Evolutionary conservation across 2,888 invertebrate genomes (phyloP), one percentile per base, ranked within the genome.

Genomic region (Thecocarcelia acutangulata): DNA sequence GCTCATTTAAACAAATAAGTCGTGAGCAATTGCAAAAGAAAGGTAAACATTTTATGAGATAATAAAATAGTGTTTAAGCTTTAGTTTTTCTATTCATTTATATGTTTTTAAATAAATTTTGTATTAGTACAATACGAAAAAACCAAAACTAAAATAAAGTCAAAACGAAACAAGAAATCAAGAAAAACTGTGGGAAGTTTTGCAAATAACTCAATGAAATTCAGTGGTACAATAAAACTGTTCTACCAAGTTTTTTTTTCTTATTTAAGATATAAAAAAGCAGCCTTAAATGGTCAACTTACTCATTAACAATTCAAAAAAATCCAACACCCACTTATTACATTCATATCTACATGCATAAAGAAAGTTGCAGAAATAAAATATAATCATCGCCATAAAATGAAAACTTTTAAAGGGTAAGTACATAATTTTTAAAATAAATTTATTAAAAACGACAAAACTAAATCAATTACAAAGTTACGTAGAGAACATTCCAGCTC

Each of bases 31-130:
- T 89, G 73, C 59, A 78, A 75, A 87, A 86, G 50, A 87, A 87
- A 75, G 84, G 85, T 75, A 88, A 87, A 84, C 87, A 88, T 76
- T 90, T 89, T 84, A 90, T 85, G 87, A 89, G 90, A 86, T 90
- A 87, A 87, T 85, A 9, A 56, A 75, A 56, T 46, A 48, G 48
- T 66, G 37, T 75, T 50, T 81, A 61, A 50, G 61, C n/a, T 58
- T 11, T 46, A 58, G 58, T 66, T 44, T 63, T 56, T 74, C 46
- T 63, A 61, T 69, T 15, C n/a, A 66, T 50, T 44, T 72, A 50
- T 21, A n/a, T 70, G 46, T 72, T 69, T 69, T 40, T 11, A 42
- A 75, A 59, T 58, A 58, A 73, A 63, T 56, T 75, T 75, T 79
- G 61, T 73, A 64, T 19, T 61, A n/a, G n/a, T n/a, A 76, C 56